A percentile compares a stretch with the other conserved stretches of the same genome.
Conservation (phyloP, 2,888 invertebrate genomes). For the Acronicta alni region DNA sequence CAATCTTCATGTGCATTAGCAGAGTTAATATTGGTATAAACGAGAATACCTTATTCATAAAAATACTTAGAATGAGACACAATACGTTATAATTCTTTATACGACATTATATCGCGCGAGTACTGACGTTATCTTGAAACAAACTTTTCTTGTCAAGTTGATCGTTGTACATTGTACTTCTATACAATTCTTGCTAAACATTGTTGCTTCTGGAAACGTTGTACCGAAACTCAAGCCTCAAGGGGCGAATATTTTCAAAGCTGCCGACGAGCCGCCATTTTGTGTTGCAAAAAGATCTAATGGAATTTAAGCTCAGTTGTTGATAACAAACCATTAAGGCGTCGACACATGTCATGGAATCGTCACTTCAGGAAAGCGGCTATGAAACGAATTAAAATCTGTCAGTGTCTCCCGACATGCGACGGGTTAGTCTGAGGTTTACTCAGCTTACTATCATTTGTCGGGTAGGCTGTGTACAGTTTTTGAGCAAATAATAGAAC, state of each 20-base stretch:
- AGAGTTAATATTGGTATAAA: too few species aligned
- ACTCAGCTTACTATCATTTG: too few species aligned
- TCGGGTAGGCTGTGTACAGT: too few species aligned
- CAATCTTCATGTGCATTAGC: too few species aligned
- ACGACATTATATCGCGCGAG: neutral
- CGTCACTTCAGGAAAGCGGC: neutral
- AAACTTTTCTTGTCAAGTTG: conserved; percentile 34
- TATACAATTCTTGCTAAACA: conserved; percentile 39
- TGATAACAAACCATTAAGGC: conserved; percentile 53
- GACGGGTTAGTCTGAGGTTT: too few species aligned
- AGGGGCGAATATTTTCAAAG: conserved; percentile 55
- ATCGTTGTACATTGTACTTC: conserved; percentile 36
- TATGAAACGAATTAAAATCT: conserved; percentile 26
- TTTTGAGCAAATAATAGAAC: neutral
- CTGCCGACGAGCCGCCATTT: conserved; percentile 46
- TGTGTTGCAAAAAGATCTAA: conserved; percentile 45
- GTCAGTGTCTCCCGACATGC: conserved; percentile 17
- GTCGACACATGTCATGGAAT: conserved; percentile 32
- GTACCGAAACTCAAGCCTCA: conserved; percentile 42
- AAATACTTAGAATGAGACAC: neutral
- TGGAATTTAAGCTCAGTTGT: conserved; percentile 42
- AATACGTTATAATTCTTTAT: neutral
- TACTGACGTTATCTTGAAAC: neutral
- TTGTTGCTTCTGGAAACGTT: conserved; percentile 32
- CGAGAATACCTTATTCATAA: neutral